A percentile compares a stretch with the other conserved stretches of the same genome.
Conservation (phyloP, 2,797 vertebrate genomes). For the Lagocephalus sceleratus region DNA sequence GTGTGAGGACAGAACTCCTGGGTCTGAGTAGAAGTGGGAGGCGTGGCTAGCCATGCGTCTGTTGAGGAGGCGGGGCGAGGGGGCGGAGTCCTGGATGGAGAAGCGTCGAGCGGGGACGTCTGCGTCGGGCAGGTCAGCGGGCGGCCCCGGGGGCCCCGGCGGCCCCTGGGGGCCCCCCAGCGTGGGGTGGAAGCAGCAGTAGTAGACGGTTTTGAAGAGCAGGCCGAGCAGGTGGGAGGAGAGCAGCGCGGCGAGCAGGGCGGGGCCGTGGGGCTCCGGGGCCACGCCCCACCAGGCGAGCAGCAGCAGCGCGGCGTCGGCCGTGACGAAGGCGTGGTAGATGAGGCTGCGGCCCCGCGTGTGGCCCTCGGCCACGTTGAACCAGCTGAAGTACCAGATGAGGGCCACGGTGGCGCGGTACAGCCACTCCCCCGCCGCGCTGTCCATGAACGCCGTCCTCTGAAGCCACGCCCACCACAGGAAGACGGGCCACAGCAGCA, state of each 20-base stretch:
- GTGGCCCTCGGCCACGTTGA: constrained; percentile 83
- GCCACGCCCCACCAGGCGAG: constrained; percentile 72
- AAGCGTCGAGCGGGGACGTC: constrained; percentile 23
- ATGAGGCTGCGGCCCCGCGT: constrained; percentile 81
- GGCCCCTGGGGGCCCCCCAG: constrained; percentile 45
- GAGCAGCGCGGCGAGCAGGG: constrained; percentile 42
- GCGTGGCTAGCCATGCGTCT: constrained; percentile 72
- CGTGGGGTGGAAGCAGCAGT: constrained; percentile 85
- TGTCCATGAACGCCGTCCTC: constrained; percentile 88
- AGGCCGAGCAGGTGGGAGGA: constrained; percentile 81
- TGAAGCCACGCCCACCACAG: constrained; percentile 85
- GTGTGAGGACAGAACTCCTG: background rate
- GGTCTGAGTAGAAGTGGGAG: constrained; percentile 54
- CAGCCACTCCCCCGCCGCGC: constrained; percentile 74
- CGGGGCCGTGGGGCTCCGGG: constrained; percentile 44
- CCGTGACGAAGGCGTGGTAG: constrained; percentile 82
- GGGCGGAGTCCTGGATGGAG: constrained; percentile 37
- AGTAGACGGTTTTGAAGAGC: constrained; percentile 80
- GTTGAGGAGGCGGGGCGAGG: constrained; percentile 52
- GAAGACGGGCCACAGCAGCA: constrained; percentile 78
- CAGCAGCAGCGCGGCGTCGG: constrained; percentile 77
- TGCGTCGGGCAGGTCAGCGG: constrained; percentile 60
- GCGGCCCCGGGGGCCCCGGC: constrained; percentile 11
- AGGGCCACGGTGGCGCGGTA: constrained; percentile 85
- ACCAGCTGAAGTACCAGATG: constrained; percentile 98